These are phyloP conservation scores for Pomacea maculata DNA, from an alignment of 1,140 invertebrate genomes.

Conservation along the genomic window DNA sequence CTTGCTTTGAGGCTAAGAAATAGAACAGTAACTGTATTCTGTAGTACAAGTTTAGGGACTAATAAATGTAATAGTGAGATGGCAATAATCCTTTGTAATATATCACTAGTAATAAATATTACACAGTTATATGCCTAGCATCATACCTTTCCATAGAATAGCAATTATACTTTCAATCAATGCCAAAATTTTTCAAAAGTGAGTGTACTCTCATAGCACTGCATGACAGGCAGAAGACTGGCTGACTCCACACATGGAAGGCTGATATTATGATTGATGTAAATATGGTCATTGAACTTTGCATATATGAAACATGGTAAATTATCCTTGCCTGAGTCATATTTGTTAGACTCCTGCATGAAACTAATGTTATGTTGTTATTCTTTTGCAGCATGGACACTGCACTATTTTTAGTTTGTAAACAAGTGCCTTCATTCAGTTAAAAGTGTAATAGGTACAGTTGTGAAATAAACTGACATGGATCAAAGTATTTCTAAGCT, in stretches of 20 bases:
- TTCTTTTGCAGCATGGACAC: too few relatives aligned
- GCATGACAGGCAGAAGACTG: slow-evolving; percentile 57
- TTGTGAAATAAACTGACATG: too few relatives aligned
- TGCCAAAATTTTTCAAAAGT: slow-evolving; percentile 47
- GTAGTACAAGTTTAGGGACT: too few relatives aligned
- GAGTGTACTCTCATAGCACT: slow-evolving; percentile 44
- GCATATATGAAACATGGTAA: slow-evolving; percentile 77
- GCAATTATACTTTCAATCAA: slow-evolving; percentile 45
- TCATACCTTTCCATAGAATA: too few relatives aligned
- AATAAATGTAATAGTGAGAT: too few relatives aligned
- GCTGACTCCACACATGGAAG: slow-evolving; percentile 56
- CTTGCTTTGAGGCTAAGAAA: slow-evolving; percentile 44
- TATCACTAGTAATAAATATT: not conserved
- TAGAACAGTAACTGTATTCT: slow-evolving; percentile 6
- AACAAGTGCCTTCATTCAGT: too few relatives aligned
- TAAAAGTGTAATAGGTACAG: too few relatives aligned
- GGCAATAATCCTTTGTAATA: not conserved
- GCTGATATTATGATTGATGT: slow-evolving; percentile 66
- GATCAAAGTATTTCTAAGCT: too few relatives aligned
- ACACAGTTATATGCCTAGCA: not conserved
- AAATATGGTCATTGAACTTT: slow-evolving; percentile 77
- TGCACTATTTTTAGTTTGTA: too few relatives aligned
- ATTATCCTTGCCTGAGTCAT: slow-evolving; percentile 64
- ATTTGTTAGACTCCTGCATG: not conserved
- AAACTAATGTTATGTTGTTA: too few relatives aligned